Conservation (phyloP, 2,888 invertebrate genomes). For the Trachelus troglodyta region DNA sequence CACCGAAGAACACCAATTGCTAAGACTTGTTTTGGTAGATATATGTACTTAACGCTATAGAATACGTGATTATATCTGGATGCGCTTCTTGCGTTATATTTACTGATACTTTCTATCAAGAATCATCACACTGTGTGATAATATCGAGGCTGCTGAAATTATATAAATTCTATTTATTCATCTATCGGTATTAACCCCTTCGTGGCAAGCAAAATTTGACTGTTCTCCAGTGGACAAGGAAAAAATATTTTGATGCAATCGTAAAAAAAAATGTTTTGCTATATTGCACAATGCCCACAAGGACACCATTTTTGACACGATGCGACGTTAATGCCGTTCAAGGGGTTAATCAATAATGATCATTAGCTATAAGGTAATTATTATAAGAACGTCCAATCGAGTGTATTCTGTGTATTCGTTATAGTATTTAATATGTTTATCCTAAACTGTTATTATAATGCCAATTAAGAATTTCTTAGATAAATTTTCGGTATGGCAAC, state of each 20-base stretch:
- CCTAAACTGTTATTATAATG: background rate
- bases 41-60: background rate
- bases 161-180: background rate
- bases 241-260: too few relatives aligned
- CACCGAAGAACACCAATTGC: conserved; percentile 45
- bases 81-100: background rate
- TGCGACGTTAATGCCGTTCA: too few relatives aligned
- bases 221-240: too few relatives aligned
- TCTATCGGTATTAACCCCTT: background rate
- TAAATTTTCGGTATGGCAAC: background rate
- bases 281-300: too few relatives aligned
- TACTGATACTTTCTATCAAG: background rate
- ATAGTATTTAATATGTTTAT: background rate
- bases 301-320: too few relatives aligned
- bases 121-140: background rate
- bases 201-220: too few relatives aligned
- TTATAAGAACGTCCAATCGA: background rate
- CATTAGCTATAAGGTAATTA: background rate
- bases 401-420: background rate
- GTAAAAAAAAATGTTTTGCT: too few relatives aligned
- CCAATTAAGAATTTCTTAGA: background rate
- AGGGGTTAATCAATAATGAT: background rate
- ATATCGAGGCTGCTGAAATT: background rate
- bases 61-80: background rate
- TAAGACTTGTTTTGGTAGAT: conserved; percentile 38